phyloP scores from a whole-genome alignment of 2,113 vertebrate species.

The Pygoscelis adeliae region DNA sequence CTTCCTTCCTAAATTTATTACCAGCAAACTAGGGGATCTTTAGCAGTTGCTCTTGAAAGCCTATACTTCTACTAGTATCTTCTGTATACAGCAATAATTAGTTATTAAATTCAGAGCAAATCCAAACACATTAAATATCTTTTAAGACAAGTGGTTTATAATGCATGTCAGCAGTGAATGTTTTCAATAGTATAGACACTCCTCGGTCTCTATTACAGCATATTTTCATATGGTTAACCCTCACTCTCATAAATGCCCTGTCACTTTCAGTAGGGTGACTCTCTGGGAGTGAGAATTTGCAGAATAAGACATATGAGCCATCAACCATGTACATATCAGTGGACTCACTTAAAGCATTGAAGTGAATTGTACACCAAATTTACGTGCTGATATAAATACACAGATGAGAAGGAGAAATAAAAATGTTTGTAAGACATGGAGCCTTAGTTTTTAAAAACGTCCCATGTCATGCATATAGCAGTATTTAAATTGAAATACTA shows the following conservation, averaged over 20 bases:
- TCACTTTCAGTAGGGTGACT: not conserved
- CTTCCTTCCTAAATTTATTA: not conserved
- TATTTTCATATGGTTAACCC: not conserved
- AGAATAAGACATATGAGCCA: not conserved
- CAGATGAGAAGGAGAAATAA: not conserved
- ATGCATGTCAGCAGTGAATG: not conserved
- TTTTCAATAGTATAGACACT: not conserved
- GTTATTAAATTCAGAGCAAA: not conserved
- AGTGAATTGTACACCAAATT: not conserved
- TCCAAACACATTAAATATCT: not conserved
- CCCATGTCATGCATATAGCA: not conserved
- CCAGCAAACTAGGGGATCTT: not conserved
- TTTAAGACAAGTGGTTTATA: not conserved
- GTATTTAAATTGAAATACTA: not conserved
- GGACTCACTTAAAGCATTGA: not conserved
- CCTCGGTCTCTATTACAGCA: not conserved
- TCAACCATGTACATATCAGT: not conserved
- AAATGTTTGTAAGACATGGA: not conserved
- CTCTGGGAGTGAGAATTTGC: not conserved
- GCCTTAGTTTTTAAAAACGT: not conserved
- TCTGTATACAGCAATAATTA: not conserved
- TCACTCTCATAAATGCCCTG: not conserved
- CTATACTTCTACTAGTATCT: not conserved
- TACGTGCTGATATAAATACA: not conserved
- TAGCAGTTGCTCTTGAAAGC: not conserved